Evolutionary conservation across 2,888 invertebrate genomes (phyloP).

Genomic region (Chydorus sphaericus): DNA sequence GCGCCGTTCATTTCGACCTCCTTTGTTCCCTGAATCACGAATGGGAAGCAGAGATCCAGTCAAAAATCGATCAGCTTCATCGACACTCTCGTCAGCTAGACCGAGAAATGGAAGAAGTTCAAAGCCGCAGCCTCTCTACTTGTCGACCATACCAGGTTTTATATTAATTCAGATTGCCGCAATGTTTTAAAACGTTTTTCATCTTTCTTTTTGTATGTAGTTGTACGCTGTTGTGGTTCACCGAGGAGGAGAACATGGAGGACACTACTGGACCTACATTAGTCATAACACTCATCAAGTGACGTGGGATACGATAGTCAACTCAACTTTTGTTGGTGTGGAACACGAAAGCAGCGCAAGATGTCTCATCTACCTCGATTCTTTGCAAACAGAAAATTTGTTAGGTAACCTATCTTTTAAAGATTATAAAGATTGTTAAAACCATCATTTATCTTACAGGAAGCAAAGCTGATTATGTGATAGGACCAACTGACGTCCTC

Average conservation of each 20-base stretch:
- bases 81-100: not conserved
- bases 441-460: not conserved
- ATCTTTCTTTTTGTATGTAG: too few species aligned
- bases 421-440: not conserved
- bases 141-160: not conserved
- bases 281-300: slow-evolving; percentile 28
- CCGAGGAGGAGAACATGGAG: slow-evolving; percentile 32
- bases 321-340: slow-evolving; percentile 30
- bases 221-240: slow-evolving; percentile 33
- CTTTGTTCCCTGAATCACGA: not conserved
- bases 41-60: not conserved
- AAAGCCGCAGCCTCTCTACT: not conserved
- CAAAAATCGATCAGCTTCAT: not conserved
- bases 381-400: slow-evolving; percentile 20
- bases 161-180: too few species aligned
- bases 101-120: not conserved
- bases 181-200: too few species aligned
- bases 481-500: not conserved
- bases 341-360: slow-evolving; percentile 31
- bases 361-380: slow-evolving; percentile 31
- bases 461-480: not conserved
- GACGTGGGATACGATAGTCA: slow-evolving; percentile 29
- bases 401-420: too few species aligned
- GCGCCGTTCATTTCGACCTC: not conserved
- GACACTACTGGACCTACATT: slow-evolving; percentile 34